phyloP scores from a whole-genome alignment of 2,113 vertebrate genomes.

The Dasyornis broadbenti region DNA sequence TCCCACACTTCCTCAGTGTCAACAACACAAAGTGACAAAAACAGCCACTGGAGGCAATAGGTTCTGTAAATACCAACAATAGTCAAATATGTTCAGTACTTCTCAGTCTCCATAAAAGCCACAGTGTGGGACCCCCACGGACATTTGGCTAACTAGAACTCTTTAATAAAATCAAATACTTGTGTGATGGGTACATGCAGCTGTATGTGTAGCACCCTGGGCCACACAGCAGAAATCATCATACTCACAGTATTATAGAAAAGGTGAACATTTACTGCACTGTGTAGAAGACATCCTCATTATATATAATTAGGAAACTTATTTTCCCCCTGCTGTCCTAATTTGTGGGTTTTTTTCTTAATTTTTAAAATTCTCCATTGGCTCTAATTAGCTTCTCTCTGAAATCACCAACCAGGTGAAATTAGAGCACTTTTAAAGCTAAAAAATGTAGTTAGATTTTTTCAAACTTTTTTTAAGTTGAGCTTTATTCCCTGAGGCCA shows the following conservation, averaged over 20 bases:
- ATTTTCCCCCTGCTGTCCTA: conserved; percentile 14
- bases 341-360: background rate
- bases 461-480: background rate
- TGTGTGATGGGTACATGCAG: fast-evolving
- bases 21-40: background rate
- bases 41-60: background rate
- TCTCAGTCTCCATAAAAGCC: background rate
- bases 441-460: background rate
- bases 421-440: conserved; percentile 27
- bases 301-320: conserved; percentile 22
- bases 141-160: background rate
- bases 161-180: background rate
- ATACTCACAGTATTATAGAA: background rate
- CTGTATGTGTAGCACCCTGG: background rate
- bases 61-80: background rate
- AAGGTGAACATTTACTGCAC: background rate
- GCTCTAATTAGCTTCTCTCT: conserved; percentile 34
- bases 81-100: background rate
- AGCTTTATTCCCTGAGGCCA: conserved; percentile 34
- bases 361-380: conserved; percentile 5
- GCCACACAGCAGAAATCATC: background rate
- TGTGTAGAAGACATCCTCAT: background rate
- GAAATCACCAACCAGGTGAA: conserved; percentile 38
- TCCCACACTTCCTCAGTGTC: background rate
- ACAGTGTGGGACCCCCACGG: background rate